Conservation (phyloP, 2,797 vertebrate species). For the Cynodonichthys magdalenae region DNA sequence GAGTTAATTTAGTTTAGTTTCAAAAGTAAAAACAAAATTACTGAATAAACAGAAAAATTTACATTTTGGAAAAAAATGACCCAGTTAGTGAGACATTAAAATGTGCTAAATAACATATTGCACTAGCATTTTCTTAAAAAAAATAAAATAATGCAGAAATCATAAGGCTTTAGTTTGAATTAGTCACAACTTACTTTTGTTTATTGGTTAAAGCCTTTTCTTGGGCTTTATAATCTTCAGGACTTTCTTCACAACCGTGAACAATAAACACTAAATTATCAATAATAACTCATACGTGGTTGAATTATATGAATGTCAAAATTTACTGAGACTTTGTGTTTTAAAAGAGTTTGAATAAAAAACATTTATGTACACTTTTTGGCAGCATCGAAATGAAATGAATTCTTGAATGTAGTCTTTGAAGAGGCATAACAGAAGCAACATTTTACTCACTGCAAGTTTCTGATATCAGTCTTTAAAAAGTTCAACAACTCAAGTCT, state of each 20-base stretch:
- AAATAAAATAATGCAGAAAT: no score
- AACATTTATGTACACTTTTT: slow-evolving; percentile 51
- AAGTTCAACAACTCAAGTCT: slow-evolving; percentile 24
- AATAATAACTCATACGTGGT: slow-evolving; percentile 25
- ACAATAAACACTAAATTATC: slow-evolving; percentile 25
- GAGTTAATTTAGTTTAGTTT: not conserved
- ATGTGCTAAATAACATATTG: no score
- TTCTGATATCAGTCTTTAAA: slow-evolving; percentile 25
- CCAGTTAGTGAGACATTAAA: no score
- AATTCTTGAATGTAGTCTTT: slow-evolving; percentile 36
- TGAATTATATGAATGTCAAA: slow-evolving; percentile 27
- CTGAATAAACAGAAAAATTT: not conserved
- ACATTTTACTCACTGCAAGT: slow-evolving; percentile 29
- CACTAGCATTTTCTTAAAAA: no score
- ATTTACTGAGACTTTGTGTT: slow-evolving; percentile 31
- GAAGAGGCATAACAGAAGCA: slow-evolving; percentile 30
- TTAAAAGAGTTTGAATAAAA: slow-evolving; percentile 31
- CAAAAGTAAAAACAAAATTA: not conserved
- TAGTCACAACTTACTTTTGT: no score
- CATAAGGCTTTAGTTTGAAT: no score
- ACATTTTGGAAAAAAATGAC: not conserved
- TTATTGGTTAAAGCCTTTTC: not conserved
- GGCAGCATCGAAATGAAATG: slow-evolving; percentile 35
- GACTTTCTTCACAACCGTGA: slow-evolving; percentile 26
- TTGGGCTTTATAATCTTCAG: slow-evolving; percentile 10